Evolutionary conservation across 2,113 vertebrate genomes (phyloP).

Genomic region (Alectura lathami): DNA sequence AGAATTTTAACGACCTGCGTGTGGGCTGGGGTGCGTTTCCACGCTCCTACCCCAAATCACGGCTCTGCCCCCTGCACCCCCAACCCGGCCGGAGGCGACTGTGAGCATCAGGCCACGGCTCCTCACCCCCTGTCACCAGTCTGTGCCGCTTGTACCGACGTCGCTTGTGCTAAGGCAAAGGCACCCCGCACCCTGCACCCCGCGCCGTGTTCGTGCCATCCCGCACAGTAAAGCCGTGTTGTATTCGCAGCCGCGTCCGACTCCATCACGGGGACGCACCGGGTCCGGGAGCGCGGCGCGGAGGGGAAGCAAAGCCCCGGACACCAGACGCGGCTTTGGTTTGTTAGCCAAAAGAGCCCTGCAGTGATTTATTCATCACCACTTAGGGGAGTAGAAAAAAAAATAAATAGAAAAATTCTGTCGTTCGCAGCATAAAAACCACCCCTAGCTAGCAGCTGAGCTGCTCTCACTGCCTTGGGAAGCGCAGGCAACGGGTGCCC

Average conservation of each 20-base stretch:
- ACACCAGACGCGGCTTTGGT: accelerated
- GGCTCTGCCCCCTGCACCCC: background rate
- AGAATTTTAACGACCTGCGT: background rate
- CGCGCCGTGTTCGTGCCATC: background rate
- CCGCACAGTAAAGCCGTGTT: conserved; percentile 5
- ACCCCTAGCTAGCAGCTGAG: accelerated
- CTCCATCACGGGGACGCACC: accelerated
- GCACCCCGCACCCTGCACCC: background rate
- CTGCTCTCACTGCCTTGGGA: accelerated
- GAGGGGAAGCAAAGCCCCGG: accelerated
- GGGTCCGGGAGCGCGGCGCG: background rate
- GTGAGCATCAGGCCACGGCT: background rate
- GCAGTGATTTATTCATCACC: conserved; percentile 1
- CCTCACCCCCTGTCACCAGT: background rate
- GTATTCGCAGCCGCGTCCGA: background rate
- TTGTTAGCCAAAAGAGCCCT: too few relatives aligned
- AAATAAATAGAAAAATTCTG: background rate
- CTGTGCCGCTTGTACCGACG: background rate
- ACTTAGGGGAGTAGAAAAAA: background rate
- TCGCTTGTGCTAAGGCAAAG: background rate
- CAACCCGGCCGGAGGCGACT: background rate
- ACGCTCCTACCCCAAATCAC: background rate
- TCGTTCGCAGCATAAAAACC: background rate
- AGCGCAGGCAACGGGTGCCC: background rate
- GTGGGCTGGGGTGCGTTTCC: background rate